These are phyloP conservation scores for Brachyopa scutellaris DNA, from an alignment of 2,888 invertebrate species.

Conservation along the genomic window DNA sequence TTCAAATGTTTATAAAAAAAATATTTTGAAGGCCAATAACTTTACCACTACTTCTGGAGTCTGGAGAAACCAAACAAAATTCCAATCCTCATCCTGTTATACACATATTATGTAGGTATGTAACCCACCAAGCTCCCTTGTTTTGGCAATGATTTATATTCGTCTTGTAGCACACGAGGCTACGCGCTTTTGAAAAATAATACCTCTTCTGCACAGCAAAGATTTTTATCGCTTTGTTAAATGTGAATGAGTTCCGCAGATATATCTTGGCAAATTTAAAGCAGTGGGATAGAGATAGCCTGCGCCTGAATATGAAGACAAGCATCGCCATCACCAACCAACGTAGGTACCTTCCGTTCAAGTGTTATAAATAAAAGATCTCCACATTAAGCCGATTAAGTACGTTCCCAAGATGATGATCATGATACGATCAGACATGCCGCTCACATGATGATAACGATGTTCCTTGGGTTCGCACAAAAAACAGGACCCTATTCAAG, in stretches of 20 bases:
- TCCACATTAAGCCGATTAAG: conserved; percentile 71
- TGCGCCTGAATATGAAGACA: not conserved
- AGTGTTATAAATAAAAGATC: conserved; percentile 72
- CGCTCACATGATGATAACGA: conserved; percentile 69
- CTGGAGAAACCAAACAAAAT: too few species aligned
- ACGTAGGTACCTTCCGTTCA: conserved; percentile 34
- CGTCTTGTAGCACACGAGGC: conserved; percentile 27
- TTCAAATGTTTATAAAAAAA: too few species aligned
- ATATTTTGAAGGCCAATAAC: too few species aligned
- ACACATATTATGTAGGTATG: not conserved
- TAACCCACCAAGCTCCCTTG: conserved; percentile 38
- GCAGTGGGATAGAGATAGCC: conserved; percentile 15
- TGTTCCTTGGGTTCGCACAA: conserved; percentile 11
- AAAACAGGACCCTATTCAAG: conserved; percentile 49
- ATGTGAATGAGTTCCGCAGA: conserved; percentile 66
- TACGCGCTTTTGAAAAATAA: conserved; percentile 61
- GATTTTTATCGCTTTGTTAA: conserved; percentile 68
- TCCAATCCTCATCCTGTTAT: too few species aligned
- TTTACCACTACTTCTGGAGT: too few species aligned
- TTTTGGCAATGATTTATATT: conserved; percentile 67
- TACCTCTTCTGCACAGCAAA: conserved; percentile 49
- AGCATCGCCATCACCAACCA: not conserved
- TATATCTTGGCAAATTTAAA: conserved; percentile 62
- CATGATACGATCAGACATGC: conserved; percentile 71
- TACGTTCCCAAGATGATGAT: conserved; percentile 66